Conservation (phyloP, 2,888 invertebrate genomes). For the Eurytoma californica region DNA sequence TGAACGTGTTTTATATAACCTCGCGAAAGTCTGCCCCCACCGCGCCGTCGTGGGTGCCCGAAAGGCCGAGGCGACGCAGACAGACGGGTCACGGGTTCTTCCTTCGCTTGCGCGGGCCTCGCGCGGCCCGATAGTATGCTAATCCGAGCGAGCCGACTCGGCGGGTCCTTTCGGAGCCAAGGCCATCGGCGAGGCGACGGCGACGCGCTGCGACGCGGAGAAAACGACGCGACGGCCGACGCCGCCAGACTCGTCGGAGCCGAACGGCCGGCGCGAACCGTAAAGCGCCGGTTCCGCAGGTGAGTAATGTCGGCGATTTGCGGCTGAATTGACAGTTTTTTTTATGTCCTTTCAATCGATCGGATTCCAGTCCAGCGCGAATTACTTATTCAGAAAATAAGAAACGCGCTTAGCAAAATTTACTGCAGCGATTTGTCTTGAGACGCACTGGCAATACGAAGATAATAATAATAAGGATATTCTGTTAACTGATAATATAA, state of each 20-base stretch:
- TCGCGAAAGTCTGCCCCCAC: slow-evolving; percentile 41
- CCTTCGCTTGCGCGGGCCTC: slow-evolving; percentile 21
- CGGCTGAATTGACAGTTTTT: no score
- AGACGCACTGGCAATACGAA: no score
- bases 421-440: no score
- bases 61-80: slow-evolving; percentile 1
- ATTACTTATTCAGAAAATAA: no score
- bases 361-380: no score
- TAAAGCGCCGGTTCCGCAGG: not conserved
- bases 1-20: slow-evolving; percentile 55
- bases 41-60: slow-evolving; percentile 7
- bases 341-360: no score
- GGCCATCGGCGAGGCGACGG: slow-evolving; percentile 24
- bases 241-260: slow-evolving; percentile 45
- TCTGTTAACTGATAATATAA: no score
- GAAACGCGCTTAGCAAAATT: no score
- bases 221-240: not conserved
- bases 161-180: slow-evolving; percentile 23
- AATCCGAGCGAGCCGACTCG: slow-evolving; percentile 20
- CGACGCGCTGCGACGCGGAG: not conserved
- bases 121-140: slow-evolving; percentile 53
- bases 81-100: slow-evolving; percentile 26
- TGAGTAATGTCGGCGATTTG: not conserved
- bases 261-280: not conserved
- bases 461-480: no score